Base-by-base conservation (phyloP, 64 coral and sea anemone genomes). In the Porites lutea region DNA sequence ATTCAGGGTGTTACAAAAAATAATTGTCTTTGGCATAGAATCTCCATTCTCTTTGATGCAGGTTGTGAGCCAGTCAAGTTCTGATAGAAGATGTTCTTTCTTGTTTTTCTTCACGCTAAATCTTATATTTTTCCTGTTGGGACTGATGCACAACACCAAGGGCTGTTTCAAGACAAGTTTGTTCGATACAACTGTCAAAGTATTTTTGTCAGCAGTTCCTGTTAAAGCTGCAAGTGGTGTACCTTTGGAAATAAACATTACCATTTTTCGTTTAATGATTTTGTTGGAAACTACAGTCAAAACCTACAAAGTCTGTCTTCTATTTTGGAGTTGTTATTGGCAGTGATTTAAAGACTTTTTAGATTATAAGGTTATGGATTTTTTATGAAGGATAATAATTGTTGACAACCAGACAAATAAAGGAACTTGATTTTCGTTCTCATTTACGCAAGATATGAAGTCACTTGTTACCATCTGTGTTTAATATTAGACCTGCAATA, bases 221-320 rank as follows among this genome's bases (percentile, higher is more conserved):
- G 86, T 93, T 6, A 93, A 13, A 5, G 92, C 86, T 43, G 22
- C 63, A 37, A 93, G 2, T 6, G 86, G 92, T 72, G 83, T 93
- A 3, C 92, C 92, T 93, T 54, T 73, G 62, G 19, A 80, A 57
- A 79, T 77, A 37, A 37, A 37, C 27, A 37, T 37, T 37, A 37
- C 27, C 27, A 37, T 37, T 37, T 37, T 37, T 37, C 27, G 27
- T 37, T 37, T 37, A 37, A 37, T 37, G 27, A 37, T 37, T 37
- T 37, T 37, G 0, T 37, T 37, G 27, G 27, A 37, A 37, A 37
- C 27, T 37, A 37, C 27, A 37, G 27, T 37, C 27, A 37, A 37
- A 37, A 37, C 27, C 27, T 37, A 37, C 27, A 37, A 37, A 37
- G 27, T 37, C 27, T 37, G 27, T 37, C 27, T 37, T 37, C 27